A percentile compares a stretch with the other conserved stretches of the same genome.
These are phyloP conservation scores for Drosophila santomea DNA, from an alignment of 1,140 invertebrate genomes.

Conservation along the genomic window DNA sequence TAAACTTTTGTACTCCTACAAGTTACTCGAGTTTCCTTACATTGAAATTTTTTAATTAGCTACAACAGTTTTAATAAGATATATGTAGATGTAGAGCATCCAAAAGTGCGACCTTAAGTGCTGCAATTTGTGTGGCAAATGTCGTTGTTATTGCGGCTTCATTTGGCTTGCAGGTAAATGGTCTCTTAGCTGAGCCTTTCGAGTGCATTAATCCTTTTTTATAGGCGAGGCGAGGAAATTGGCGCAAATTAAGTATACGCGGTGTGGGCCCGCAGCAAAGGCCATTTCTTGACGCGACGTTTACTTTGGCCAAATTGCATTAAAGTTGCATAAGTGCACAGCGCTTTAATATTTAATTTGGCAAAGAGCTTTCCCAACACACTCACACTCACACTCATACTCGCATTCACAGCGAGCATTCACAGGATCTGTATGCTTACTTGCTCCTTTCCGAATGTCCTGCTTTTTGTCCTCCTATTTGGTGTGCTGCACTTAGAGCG, in stretches of 20 bases:
- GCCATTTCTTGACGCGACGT: conserved; percentile 52
- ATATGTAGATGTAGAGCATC: neutral
- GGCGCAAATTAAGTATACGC: conserved; percentile 65
- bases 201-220: conserved; percentile 83
- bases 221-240: conserved; percentile 53
- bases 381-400: neutral
- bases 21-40: too few relatives aligned
- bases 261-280: conserved; percentile 25
- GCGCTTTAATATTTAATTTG: conserved; percentile 84
- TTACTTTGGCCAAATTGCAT: conserved; percentile 81
- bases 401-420: neutral
- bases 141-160: conserved; percentile 64
- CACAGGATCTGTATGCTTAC: conserved; percentile 5
- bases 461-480: conserved; percentile 35
- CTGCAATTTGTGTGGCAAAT: conserved; percentile 18
- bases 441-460: conserved; percentile 16
- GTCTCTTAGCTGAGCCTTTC: conserved; percentile 60
- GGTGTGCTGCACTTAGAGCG: conserved; percentile 61
- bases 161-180: conserved; percentile 80
- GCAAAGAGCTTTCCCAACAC: conserved; percentile 79
- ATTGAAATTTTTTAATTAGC: too few relatives aligned
- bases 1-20: too few relatives aligned
- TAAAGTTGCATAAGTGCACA: conserved; percentile 84
- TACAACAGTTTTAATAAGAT: too few relatives aligned
- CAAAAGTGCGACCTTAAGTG: neutral